Base-by-base conservation (phyloP, 2,888 invertebrate species). In the Trilocha varians region DNA sequence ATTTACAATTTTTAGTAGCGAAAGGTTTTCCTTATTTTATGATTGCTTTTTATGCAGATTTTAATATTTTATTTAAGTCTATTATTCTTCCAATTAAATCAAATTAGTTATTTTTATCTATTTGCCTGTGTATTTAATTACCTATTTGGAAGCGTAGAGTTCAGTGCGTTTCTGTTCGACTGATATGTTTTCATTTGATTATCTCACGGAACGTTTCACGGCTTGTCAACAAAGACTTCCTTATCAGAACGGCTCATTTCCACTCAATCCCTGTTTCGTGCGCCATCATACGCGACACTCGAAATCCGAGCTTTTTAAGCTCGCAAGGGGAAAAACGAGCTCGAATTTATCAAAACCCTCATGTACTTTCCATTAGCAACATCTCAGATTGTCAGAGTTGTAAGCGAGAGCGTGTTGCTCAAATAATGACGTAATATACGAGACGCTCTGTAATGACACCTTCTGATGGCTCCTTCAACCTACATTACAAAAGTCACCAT, bases 281-380 rank as follows among this genome's bases (percentile, higher is more conserved):
- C 59, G 62, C 61, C 62, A 64, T 66, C 62, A 59, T 62, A 62
- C 64, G 57, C 55, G 60, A 59, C 54, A 59, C 52, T 52, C 50
- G 48, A 46, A 51, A 57, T 61, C 55, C 55, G 45, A 48, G 59
- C 62, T 67, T 73, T 74, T 74, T 70, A 73, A 74, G 61, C 60
- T 48, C 44, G 52, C 50, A 52, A 57, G 59, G 67, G 65, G 63
- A 59, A 61, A 63, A 70, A 71, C 61, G 69, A 67, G 65, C 54
- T 48, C 40, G 53, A 65, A 79, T 79, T 78, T 79, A 78, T 83
- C 76, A 82, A 79, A 71, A 74, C 65, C 65, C 74, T 60, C 69
- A 71, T 76, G 75, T 78, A 78, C 75, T 70, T 78, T 74, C 71
- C 80, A 80, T 84, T 83, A 80, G 72, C 66, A 67, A 55, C 75